Evolutionary conservation across 2,797 vertebrate genomes (phyloP).

Genomic region (Myotis findleyi): DNA sequence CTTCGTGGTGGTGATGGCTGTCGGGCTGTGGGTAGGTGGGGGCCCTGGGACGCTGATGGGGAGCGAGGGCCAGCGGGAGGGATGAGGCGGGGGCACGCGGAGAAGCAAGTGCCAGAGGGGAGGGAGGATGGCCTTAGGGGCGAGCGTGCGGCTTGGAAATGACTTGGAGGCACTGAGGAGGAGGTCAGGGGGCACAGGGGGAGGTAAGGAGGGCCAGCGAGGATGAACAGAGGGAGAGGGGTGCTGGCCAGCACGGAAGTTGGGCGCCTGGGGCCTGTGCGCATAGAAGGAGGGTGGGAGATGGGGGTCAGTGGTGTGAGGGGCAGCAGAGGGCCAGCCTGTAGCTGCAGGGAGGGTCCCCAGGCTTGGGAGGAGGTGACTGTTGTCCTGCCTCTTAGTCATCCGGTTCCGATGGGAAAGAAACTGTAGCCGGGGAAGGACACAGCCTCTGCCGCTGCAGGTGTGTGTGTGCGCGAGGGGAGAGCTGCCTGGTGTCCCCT

Average conservation of each 20-base stretch:
- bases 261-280: neutral
- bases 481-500: neutral
- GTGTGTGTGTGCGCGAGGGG: neutral
- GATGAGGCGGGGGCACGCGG: fast-evolving
- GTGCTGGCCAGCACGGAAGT: neutral
- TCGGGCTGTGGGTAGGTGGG: slow-evolving; percentile 95
- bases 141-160: neutral
- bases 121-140: too few relatives aligned
- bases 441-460: neutral
- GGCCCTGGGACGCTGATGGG: neutral
- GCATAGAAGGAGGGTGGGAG: neutral
- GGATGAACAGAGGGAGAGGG: neutral
- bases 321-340: neutral
- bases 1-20: slow-evolving; percentile 94
- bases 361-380: neutral
- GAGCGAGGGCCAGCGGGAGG: neutral
- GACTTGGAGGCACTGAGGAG: neutral
- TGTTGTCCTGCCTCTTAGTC: neutral
- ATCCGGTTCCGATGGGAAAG: neutral
- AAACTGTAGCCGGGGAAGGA: neutral
- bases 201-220: neutral
- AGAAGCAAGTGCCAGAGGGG: neutral
- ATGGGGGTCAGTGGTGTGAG: neutral
- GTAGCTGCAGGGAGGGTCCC: neutral
- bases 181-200: neutral